A percentile compares a stretch with the other conserved stretches of the same genome.
phyloP scores from a whole-genome alignment of 1,140 invertebrate genomes.

The Phortica variegata region DNA sequence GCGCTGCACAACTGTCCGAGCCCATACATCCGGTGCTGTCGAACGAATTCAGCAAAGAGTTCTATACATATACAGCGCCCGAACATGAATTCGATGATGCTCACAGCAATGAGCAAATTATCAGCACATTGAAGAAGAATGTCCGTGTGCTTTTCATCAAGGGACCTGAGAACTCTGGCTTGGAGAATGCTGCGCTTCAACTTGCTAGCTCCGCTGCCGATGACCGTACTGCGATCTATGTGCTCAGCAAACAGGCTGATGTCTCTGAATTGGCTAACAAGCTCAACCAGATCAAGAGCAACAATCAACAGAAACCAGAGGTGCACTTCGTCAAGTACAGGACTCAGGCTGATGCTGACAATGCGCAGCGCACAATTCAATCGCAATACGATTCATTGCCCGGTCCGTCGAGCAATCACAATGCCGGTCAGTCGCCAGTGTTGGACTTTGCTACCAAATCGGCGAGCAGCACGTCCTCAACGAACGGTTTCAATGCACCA shows the following conservation, averaged over 20 bases:
- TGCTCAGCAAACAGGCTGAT: constrained; percentile 69
- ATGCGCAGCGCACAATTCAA: constrained; percentile 44
- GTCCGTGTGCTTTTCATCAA: constrained; percentile 86
- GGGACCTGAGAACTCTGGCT: constrained; percentile 63
- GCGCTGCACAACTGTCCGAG: constrained; percentile 27
- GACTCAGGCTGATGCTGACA: constrained; percentile 62
- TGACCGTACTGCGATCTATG: constrained; percentile 82
- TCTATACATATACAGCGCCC: constrained; percentile 38
- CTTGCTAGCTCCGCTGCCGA: constrained; percentile 66
- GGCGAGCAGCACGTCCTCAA: not conserved
- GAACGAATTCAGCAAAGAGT: constrained; percentile 44
- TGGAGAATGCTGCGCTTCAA: constrained; percentile 66
- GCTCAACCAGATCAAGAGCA: constrained; percentile 29
- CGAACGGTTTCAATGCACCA: constrained; percentile 15
- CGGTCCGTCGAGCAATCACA: constrained; percentile 31
- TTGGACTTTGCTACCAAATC: constrained; percentile 34
- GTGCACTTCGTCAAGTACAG: constrained; percentile 75
- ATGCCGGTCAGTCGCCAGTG: constrained; percentile 29
- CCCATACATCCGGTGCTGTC: constrained; percentile 17
- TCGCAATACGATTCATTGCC: constrained; percentile 39
- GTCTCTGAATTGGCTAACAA: constrained; percentile 31
- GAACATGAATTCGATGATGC: constrained; percentile 41
- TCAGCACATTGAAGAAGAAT: constrained; percentile 67
- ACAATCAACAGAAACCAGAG: constrained; percentile 62
- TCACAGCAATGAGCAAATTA: constrained; percentile 23